phyloP scores from a whole-genome alignment of 2,113 vertebrate species.

The Myrmecophaga tridactyla region DNA sequence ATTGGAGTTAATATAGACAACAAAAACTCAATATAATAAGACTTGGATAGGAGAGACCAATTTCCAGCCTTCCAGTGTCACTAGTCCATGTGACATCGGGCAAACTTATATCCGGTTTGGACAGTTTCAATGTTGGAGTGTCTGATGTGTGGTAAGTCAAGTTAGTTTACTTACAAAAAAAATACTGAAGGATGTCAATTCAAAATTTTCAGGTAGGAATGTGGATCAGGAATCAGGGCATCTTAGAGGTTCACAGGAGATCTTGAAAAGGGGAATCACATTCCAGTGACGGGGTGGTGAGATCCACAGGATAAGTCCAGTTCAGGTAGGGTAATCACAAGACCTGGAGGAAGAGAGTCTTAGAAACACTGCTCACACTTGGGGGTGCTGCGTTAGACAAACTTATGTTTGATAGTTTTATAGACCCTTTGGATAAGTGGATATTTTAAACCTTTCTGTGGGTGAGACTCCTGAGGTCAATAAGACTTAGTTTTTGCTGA shows the following conservation, averaged over 20 bases:
- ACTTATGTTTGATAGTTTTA: background rate
- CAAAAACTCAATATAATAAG: background rate
- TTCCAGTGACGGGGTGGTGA: background rate
- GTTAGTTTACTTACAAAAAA: background rate
- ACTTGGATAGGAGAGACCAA: background rate
- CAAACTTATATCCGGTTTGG: background rate
- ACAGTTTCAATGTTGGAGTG: background rate
- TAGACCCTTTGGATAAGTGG: background rate
- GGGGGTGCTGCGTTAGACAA: background rate
- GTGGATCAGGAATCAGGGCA: background rate
- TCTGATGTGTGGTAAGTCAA: background rate
- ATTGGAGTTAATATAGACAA: background rate
- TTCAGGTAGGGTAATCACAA: accelerated
- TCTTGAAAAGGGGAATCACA: background rate
- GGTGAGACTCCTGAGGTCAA: background rate
- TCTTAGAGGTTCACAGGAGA: background rate
- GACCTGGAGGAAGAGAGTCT: background rate
- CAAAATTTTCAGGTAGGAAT: background rate
- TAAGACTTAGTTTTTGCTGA: background rate
- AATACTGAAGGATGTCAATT: background rate
- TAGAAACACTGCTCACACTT: background rate
- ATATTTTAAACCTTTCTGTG: background rate
- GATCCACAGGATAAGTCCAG: background rate
- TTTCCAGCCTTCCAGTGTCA: background rate
- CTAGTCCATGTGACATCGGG: background rate